Conservation (phyloP, 35 echinoderm and acorn worm species). For the Acanthaster planci region DNA sequence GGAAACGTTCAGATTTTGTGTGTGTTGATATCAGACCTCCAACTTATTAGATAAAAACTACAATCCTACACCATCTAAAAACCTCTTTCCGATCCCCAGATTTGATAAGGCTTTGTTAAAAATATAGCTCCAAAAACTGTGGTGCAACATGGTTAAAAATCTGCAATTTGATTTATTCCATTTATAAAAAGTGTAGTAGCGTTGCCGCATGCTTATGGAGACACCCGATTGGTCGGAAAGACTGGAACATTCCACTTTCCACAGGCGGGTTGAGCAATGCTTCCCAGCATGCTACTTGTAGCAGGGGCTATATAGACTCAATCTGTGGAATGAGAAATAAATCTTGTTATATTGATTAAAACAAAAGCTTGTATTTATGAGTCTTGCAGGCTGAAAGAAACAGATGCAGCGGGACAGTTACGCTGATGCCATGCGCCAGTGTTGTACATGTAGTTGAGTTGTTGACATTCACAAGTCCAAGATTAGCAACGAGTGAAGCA, state of each 20-base stretch:
- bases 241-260: constrained; percentile 20
- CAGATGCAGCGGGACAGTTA: not conserved
- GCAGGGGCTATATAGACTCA: not conserved
- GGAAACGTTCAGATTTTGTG: no score
- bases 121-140: constrained; percentile 6
- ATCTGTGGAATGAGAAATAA: constrained; percentile 2
- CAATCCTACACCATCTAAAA: no score
- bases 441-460: not conserved
- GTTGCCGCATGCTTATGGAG: not conserved
- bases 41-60: no score
- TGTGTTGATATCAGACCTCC: no score
- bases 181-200: not conserved
- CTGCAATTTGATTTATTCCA: not conserved
- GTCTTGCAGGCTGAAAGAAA: not conserved
- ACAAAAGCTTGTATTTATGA: not conserved
- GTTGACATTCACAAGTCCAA: not conserved
- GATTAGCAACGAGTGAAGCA: not conserved
- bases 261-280: not conserved
- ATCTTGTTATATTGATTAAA: not conserved
- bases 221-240: not conserved
- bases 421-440: not conserved
- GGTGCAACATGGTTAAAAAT: not conserved
- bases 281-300: not conserved
- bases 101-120: not conserved
- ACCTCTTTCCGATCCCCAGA: no score